Base-by-base conservation (phyloP, 2,113 vertebrate genomes). In the Oryzias melastigma region DNA sequence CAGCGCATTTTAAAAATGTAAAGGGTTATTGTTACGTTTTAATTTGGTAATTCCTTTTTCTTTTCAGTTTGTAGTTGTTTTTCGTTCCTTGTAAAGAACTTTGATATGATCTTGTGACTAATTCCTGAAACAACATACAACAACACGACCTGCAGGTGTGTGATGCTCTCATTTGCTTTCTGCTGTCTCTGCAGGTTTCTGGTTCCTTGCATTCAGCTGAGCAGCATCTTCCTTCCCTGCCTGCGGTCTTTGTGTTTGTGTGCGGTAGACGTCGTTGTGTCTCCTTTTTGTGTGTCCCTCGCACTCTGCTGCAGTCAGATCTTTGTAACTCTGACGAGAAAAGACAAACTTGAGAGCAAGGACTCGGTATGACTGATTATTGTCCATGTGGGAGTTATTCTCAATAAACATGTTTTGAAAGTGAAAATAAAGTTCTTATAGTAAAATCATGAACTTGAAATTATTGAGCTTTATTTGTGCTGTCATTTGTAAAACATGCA, bases 141-240 rank as follows among this genome's bases (percentile, higher is more conserved):
- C 35, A 35, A 12, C 43, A 17, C 3, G 43, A 17, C 16, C 14
- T 16, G 14, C 43, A 44, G 43, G 43, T 17, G 4, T 44, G 43
- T 25, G 18, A n/a, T 47, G 24, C 5, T 27, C 24, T 19, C 1
- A 12, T 43, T 1, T 42, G 2, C 43, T 15, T 55, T 40, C 20
- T 14, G 43, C 5, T 43, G 1, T 62, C 24, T 65, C 14, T 57
- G 1, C 5, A 93, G 92, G 92, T 92, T 91, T 70, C 75, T 93
- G 72, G 87, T 91, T 60, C 92, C 93, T 5, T 92, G 89, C 65
- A 44, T 92, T 27, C 90, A 92, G 77, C 81, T 93, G 52, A 92
- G 89, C 51, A 83, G 89, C 56, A 87, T 88, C 62, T 92, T 92
- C 59, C 69, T 92, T 44, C 91, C 93, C 14, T 91, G 91, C 25